Base-by-base conservation (phyloP, 2,888 invertebrate genomes). In the Tenthredo amoena region DNA sequence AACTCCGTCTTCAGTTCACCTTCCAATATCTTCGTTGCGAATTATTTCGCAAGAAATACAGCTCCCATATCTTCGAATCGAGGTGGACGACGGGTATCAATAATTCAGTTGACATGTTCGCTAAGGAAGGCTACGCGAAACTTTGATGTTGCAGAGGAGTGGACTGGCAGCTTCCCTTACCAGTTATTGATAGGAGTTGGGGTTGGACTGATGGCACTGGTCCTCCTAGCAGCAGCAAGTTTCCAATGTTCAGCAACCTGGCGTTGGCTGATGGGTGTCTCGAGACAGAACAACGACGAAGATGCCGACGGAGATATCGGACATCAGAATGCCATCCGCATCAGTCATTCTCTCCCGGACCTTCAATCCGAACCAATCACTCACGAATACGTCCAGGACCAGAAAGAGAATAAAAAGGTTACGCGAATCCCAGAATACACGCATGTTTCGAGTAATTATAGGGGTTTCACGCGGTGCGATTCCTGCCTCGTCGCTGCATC, bases 281-380 rank as follows among this genome's bases (percentile, higher is more conserved):
- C 92, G 7, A 89, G 92, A 43, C 90, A 91, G 47, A 91, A 92
- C 79, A 91, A 90, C 86, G 90, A 90, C 21, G 91, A 92, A 18
- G 91, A 91, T 62, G 89, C 95, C 0, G 94, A 95, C 86, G 95
- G 95, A 88, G 95, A 95, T 1, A 93, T 95, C 62, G 95, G 96
- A 0, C 95, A 95, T 9, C 96, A 96, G 90, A 95, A 96, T 0
- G 96, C 96, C 5, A 96, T 97, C 86, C 95, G 96, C 84, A 97
- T 97, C 93, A 96, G 96, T 89, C 96, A 96, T 92, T 97, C 97
- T 0, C 93, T 97, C 34, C 97, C 97, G 0, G 97, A 97, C 89
- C 94, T 97, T 77, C 96, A 96, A 90, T 95, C 96, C 0, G 96
- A 96, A 88, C 96, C 96, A 0, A 91, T 96, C 89, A 96, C 96